Evolutionary conservation across 2,797 vertebrate species (phyloP).

Genomic region (Lutra lutra): DNA sequence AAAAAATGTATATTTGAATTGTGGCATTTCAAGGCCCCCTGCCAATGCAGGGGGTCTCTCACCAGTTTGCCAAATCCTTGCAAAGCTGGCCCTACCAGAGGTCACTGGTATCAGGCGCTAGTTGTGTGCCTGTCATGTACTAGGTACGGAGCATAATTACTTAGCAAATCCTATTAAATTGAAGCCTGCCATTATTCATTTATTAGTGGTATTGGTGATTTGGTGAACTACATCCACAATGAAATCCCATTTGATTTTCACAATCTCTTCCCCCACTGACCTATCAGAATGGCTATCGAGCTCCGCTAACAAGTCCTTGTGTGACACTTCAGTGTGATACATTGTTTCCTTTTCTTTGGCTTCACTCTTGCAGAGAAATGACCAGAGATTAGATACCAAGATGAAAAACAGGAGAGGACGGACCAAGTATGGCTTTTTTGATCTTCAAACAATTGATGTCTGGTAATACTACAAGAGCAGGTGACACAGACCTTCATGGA

Average conservation of each 20-base stretch:
- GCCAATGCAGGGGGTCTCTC: neutral
- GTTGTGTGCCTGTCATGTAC: neutral
- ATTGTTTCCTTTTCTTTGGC: neutral
- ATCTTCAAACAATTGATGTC: neutral
- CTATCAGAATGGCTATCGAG: neutral
- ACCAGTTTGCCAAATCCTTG: neutral
- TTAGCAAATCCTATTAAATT: neutral
- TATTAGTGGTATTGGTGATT: neutral
- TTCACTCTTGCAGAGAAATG: neutral
- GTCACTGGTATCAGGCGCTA: neutral
- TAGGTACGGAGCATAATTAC: neutral
- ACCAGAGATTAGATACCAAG: neutral
- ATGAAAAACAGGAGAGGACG: neutral
- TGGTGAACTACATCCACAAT: neutral
- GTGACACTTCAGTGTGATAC: neutral
- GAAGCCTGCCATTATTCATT: neutral
- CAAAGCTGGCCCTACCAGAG: neutral
- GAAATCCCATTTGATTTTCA: neutral
- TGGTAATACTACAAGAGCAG: neutral
- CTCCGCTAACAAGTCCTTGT: neutral
- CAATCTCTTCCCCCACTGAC: neutral
- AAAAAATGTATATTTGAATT: neutral
- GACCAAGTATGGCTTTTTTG: neutral
- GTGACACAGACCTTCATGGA: constrained; percentile 16
- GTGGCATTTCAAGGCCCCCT: neutral